Evolutionary conservation across 2,797 vertebrate genomes (phyloP), one percentile per base, ranked within the genome.

Genomic region (Poecile montanus): DNA sequence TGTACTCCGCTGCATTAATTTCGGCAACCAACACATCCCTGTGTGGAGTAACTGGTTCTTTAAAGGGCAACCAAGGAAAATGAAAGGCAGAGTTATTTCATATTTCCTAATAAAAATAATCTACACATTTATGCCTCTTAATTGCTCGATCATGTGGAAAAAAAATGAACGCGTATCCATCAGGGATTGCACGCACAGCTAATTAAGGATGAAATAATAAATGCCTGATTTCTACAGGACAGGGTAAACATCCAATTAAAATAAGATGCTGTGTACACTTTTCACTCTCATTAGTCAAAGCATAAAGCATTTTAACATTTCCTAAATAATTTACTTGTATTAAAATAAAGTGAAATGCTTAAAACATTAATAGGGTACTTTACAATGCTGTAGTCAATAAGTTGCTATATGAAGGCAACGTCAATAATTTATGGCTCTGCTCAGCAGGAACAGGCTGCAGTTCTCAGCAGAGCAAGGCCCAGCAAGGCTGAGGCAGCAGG

Each of bases 301-400:
- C 92, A 97, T 96, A 97, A 97, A 97, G 73, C 93, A 97, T 97
- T 96, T 97, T 94, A 97, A 88, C 79, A n/a, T 97, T 96, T 92
- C 94, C 87, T 98, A 97, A 98, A 98, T 98, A 97, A 98, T 98
- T 98, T 96, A 98, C 95, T 97, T 70, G 76, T 95, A 92, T 97
- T 96, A 97, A 97, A 98, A 98, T 97, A 97, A 97, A 97, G 96
- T 75, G 91, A 97, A 96, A 97, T 74, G 85, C 94, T 97, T 98
- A 95, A 98, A 98, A 97, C 96, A 94, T 97, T 98, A 97, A 98
- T 97, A 96, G 93, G 85, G 88, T 93, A 58, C 95, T 98, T 97
- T 96, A 95, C 58, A 95, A 91, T 94, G 91, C 90, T 94, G 94
- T 94, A 97, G 97, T 97, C 97, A 96, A 94, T 98, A 97, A 93